These are phyloP conservation scores for Hydrotaea diabolus DNA, from an alignment of 2,888 invertebrate species.

Conservation along the genomic window DNA sequence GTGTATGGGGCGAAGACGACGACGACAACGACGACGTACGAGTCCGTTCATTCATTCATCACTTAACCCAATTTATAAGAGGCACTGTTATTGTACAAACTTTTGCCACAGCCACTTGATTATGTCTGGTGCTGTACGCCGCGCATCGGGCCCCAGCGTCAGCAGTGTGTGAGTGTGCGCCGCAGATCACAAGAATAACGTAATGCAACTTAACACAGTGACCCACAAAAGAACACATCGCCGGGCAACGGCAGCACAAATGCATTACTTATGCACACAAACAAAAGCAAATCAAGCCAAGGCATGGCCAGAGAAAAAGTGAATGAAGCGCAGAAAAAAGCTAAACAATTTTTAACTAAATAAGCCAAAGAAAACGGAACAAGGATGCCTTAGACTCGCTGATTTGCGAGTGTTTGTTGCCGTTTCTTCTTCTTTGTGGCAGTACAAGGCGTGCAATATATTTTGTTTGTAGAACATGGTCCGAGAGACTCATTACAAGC, in stretches of 20 bases:
- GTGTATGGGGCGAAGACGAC: neutral
- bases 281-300: constrained; percentile 32
- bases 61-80: constrained; percentile 68
- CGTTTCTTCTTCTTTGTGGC: constrained; percentile 13
- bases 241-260: constrained; percentile 7
- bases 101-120: constrained; percentile 66
- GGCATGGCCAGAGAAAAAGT: neutral
- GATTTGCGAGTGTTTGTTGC: neutral
- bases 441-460: constrained; percentile 51
- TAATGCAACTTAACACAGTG: constrained; percentile 67
- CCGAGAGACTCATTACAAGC: constrained; percentile 54
- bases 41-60: constrained; percentile 59
- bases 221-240: constrained; percentile 60
- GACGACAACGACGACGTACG: neutral
- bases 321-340: constrained; percentile 29
- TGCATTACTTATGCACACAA: constrained; percentile 42
- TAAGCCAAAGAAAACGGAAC: constrained; percentile 25
- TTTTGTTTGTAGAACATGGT: constrained; percentile 63
- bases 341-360: constrained; percentile 34
- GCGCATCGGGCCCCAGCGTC: neutral
- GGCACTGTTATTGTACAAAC: constrained; percentile 54
- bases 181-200: constrained; percentile 55
- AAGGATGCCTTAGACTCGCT: constrained; percentile 21
- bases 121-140: constrained; percentile 6
- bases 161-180: neutral